Conservation (phyloP, 2,113 vertebrate genomes). For the Murina feae region DNA sequence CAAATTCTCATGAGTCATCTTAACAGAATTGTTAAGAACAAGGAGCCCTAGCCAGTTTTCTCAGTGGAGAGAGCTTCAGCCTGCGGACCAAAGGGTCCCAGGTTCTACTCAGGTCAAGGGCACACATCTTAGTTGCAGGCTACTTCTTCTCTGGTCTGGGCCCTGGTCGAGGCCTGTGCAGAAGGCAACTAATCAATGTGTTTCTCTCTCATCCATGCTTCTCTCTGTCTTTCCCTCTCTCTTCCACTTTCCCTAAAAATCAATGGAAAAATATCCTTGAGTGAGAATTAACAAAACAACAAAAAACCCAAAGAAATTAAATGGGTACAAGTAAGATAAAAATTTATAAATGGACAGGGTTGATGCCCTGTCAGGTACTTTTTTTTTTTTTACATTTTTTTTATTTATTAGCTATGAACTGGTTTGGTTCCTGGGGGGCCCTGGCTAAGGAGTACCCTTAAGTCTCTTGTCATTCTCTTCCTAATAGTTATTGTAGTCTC, state of each 20-base stretch:
- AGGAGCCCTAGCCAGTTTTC: background rate
- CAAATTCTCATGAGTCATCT: background rate
- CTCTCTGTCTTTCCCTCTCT: too few relatives aligned
- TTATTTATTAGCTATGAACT: background rate
- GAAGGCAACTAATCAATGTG: too few relatives aligned
- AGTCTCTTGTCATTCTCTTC: background rate
- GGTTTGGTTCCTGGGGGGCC: background rate
- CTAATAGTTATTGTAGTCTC: background rate
- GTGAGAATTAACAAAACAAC: too few relatives aligned
- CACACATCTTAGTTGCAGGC: too few relatives aligned
- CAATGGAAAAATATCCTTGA: too few relatives aligned
- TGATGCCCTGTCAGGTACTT: background rate
- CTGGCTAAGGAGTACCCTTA: background rate
- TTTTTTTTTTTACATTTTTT: background rate
- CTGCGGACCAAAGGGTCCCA: too few relatives aligned
- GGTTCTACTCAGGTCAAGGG: too few relatives aligned
- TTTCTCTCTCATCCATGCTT: too few relatives aligned
- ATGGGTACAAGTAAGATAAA: background rate
- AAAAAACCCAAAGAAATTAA: background rate
- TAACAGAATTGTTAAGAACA: background rate
- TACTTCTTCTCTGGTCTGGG: too few relatives aligned
- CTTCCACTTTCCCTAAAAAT: too few relatives aligned
- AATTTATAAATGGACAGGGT: background rate
- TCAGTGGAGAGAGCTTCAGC: too few relatives aligned
- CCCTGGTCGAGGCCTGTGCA: too few relatives aligned